These are phyloP conservation scores for Rhopalosiphum nymphaeae DNA, from an alignment of 2,888 invertebrate species.

Conservation along the genomic window DNA sequence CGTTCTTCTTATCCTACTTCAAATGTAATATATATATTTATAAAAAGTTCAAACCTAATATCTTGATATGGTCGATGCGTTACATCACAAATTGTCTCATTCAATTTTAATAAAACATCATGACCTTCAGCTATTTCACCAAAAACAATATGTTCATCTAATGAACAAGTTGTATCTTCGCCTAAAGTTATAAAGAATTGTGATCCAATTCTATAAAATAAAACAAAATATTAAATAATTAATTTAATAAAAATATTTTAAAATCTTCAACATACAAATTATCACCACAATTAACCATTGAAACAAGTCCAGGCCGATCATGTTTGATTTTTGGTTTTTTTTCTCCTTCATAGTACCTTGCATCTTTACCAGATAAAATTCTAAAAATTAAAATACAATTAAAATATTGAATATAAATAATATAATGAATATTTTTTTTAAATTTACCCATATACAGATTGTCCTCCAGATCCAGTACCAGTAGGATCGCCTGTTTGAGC, in stretches of 20 bases:
- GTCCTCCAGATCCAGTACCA: constrained; percentile 90
- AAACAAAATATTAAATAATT: constrained; percentile 20
- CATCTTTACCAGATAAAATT: constrained; percentile 86
- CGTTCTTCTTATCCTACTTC: background rate
- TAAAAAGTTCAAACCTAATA: constrained; percentile 62
- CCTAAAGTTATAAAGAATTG: constrained; percentile 97
- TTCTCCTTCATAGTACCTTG: constrained; percentile 92
- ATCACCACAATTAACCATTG: constrained; percentile 94
- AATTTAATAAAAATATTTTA: constrained; percentile 14
- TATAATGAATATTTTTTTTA: constrained; percentile 52
- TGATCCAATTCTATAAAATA: constrained; percentile 77
- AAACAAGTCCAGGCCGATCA: constrained; percentile 85
- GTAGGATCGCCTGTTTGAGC: constrained; percentile 98
- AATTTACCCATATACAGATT: constrained; percentile 83
- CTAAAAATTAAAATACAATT: constrained; percentile 68
- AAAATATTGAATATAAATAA: constrained; percentile 9
- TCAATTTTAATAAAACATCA: constrained; percentile 88
- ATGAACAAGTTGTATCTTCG: constrained; percentile 82
- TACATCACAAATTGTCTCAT: constrained; percentile 93
- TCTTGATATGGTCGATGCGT: constrained; percentile 88
- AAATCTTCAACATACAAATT: constrained; percentile 75
- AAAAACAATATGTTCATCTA: constrained; percentile 96
- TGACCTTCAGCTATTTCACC: constrained; percentile 94
- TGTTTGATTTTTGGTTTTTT: constrained; percentile 92
- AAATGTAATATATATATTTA: background rate